Base-by-base conservation (phyloP, 2,888 invertebrate genomes). In the Drosophila neonasuta region DNA sequence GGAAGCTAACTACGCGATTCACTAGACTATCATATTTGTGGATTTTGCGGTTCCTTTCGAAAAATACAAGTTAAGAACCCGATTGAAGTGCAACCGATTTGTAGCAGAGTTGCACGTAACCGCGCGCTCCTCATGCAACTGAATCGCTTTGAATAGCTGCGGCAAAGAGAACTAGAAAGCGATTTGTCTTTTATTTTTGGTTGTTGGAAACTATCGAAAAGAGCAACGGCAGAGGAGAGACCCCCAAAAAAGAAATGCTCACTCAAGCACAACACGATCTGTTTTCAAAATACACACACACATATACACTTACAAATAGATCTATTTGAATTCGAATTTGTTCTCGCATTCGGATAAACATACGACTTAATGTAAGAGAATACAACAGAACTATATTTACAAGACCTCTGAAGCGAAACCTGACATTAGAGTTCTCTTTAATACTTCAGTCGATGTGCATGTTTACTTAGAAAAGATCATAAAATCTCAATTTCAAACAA, bases 91-190 rank as follows among this genome's bases (percentile, higher is more conserved):
- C 80, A 79, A 73, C 81, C 66, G 80, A 75, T 63, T 60, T 36
- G 36, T n/a, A 30, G 56, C 65, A 55, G 78, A 73, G 80, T 80
- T 82, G 83, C 80, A 71, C 83, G 79, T 78, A 74, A 83, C 71
- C 67, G 77, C 83, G 77, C 83, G 77, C 80, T 70, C 74, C 68
- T 65, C 76, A 77, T 88, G 86, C 86, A 88, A 88, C 88, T 88
- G 77, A 86, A 68, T 46, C 41, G 44, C 68, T 64, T 61, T 49
- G 64, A 39, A 42, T 30, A 45, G 5, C 24, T 10, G 30, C n/a
- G 13, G 34, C 49, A 51, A 44, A 63, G 62, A 74, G 74, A 59
- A 44, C 11, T 54, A 41, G 30, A 44, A 55, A 30, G 48, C 55
- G 39, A 46, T 46, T 45, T 15, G 49, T 61, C 65, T 77, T 86